Percentiles rank a stretch among this genome's conserved stretches.
Evolutionary conservation across 2,797 vertebrate genomes (phyloP).

Genomic region (Halcyon chelicuti): DNA sequence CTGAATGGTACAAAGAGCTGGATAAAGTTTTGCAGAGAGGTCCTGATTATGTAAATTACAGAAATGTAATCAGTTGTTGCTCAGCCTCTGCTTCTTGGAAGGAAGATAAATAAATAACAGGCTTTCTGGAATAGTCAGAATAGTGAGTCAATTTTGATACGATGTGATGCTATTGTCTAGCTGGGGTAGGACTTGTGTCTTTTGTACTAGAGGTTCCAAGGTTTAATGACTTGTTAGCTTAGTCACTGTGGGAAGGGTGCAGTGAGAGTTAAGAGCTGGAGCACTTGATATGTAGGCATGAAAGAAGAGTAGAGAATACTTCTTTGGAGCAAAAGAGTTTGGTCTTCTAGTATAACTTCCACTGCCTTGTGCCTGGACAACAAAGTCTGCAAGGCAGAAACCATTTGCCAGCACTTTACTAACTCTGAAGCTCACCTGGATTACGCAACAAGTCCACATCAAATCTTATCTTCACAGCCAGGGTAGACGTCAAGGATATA

Average conservation of each 20-base stretch:
- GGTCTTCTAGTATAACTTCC: neutral
- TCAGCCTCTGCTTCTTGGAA: neutral
- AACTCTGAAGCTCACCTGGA: neutral
- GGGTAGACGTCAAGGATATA: neutral
- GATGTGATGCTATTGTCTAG: neutral
- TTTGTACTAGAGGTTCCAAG: neutral
- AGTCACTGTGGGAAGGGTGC: neutral
- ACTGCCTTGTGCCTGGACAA: neutral
- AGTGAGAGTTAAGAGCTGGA: neutral
- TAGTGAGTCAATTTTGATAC: neutral
- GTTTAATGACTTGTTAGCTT: neutral
- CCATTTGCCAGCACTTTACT: neutral
- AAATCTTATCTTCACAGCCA: constrained; percentile 32
- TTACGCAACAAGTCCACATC: neutral
- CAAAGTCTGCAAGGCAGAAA: neutral
- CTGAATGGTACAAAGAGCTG: neutral
- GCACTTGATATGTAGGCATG: neutral
- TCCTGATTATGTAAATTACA: neutral
- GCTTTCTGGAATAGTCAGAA: neutral
- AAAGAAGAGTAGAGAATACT: neutral
- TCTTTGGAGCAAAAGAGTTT: neutral
- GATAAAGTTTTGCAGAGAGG: neutral
- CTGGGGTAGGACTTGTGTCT: neutral
- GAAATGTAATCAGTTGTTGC: neutral
- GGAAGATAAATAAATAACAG: neutral